Evolutionary conservation across 2,888 invertebrate species (phyloP), one percentile per base, ranked within the genome.

Genomic region (Erebia epiphron): DNA sequence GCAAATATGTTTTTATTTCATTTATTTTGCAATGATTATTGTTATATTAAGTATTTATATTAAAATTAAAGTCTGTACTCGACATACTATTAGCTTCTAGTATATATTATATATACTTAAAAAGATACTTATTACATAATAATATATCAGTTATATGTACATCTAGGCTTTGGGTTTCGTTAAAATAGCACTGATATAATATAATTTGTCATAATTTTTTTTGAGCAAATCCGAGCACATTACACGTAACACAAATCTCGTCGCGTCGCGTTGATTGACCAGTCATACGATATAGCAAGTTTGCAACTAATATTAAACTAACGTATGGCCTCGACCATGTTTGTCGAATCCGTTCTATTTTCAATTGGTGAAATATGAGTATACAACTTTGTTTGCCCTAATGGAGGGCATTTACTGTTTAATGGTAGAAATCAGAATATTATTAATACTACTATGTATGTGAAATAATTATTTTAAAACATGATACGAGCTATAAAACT

Each of bases 261-360:
- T 56, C 16, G 14, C n/a, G n/a, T 56, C 41, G 14, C n/a, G 41
- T 16, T n/a, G 41, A 41, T 41, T 41, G 41, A 57, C 41, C 16
- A 9, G 35, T 13, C 43, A 46, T 3, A 60, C 8, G 3, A 0
- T 60, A 60, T 41, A n/a, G n/a, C 10, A 62, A 21, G 13, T 62
- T 62, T 46, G 13, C 46, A 46, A 62, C 46, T 60, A 56, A 41
- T 60, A 49, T 10, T 62, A 62, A 49, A 43, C 14, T 60, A 41
- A 67, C 46, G 49, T 41, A 18, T 65, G 49, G 61, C 65, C 69
- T 69, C 57, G 63, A 63, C 57, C 50, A 35, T 63, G 63, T 67
- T 58, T 63, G 65, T 65, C 43, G 65, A 62, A 21, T 0, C 46
- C 68, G 58, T 57, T 63, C 46, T 69, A 54, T 72, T 72, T 67